Conservation (phyloP, 2,888 invertebrate genomes). For the Norana najaformis region DNA sequence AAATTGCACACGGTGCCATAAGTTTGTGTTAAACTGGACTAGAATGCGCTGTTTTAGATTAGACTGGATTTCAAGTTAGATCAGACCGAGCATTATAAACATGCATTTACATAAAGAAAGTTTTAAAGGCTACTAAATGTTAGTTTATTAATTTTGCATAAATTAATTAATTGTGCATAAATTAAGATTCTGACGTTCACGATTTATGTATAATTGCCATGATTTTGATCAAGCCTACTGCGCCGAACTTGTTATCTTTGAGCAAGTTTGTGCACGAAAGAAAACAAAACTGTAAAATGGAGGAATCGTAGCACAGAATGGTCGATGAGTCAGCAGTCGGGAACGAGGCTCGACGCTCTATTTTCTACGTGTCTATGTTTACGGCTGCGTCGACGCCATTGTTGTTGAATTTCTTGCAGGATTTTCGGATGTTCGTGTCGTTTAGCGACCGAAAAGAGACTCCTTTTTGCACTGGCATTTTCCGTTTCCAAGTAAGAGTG, state of each 20-base stretch:
- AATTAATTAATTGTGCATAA: no score
- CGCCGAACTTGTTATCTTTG: neutral
- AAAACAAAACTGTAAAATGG: neutral
- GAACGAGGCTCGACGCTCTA: neutral
- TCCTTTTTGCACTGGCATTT: constrained; percentile 35
- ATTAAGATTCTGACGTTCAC: neutral
- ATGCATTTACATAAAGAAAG: no score
- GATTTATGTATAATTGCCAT: neutral
- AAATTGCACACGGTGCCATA: no score
- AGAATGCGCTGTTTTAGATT: neutral
- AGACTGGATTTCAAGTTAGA: no score
- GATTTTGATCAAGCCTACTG: neutral
- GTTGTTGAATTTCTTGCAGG: neutral
- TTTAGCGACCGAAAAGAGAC: constrained; percentile 31
- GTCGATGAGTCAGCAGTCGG: neutral
- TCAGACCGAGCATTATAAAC: neutral
- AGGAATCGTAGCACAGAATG: neutral
- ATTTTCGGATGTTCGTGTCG: neutral
- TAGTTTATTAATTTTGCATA: no score
- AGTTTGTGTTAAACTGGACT: no score
- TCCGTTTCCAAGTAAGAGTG: constrained; percentile 20
- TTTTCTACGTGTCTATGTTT: neutral
- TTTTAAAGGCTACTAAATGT: neutral
- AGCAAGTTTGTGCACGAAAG: neutral
- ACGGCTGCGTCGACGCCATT: neutral